These are phyloP conservation scores for Lagria hirta DNA, from an alignment of 2,888 invertebrate genomes.

Conservation along the genomic window DNA sequence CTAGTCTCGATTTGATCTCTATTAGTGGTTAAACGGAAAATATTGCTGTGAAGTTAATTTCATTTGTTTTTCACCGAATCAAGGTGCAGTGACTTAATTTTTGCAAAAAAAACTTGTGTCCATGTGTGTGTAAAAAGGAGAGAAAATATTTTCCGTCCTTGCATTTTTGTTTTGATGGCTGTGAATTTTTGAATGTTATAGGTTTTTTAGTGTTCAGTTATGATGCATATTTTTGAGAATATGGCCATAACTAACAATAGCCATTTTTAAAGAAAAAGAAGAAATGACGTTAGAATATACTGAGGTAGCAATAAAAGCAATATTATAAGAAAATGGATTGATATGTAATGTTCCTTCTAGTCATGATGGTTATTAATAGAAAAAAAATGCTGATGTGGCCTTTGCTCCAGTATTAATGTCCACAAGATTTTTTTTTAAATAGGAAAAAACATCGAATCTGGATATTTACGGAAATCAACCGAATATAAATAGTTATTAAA, in stretches of 20 bases:
- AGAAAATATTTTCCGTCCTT: constrained; percentile 28
- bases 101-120: constrained; percentile 19
- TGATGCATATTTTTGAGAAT: constrained; percentile 8
- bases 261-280: constrained; percentile 6
- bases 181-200: constrained; percentile 27
- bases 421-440: constrained; percentile 25
- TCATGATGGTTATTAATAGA: constrained; percentile 47
- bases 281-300: constrained; percentile 28
- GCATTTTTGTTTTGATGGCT: constrained; percentile 30
- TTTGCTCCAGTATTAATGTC: constrained; percentile 32
- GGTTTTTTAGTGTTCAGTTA: constrained; percentile 24
- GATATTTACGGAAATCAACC: constrained; percentile 22
- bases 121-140: no score
- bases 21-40: no score
- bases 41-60: no score
- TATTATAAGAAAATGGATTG: constrained; percentile 39
- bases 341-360: constrained; percentile 49
- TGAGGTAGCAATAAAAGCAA: constrained; percentile 43
- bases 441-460: constrained; percentile 36
- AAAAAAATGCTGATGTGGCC: constrained; percentile 36
- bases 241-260: constrained; percentile 15
- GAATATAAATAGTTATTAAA: constrained; percentile 29
- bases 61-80: no score
- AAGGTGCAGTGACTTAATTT: no score
- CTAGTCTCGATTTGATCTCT: no score